Base-by-base conservation (phyloP, 2,888 invertebrate genomes). In the Phengaris alcon region DNA sequence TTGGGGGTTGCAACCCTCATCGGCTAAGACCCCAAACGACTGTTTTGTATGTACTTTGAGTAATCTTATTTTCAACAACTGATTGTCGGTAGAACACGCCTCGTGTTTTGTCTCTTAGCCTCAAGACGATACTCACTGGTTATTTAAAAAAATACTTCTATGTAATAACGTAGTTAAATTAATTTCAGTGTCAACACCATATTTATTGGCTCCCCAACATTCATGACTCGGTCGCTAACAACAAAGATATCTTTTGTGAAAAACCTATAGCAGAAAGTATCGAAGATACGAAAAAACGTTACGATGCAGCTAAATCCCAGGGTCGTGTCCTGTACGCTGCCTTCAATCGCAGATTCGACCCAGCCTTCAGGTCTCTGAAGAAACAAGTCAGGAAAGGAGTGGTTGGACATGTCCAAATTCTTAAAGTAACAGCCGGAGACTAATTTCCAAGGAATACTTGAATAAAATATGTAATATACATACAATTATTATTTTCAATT, bases 281-380 rank as follows among this genome's bases (percentile, higher is more conserved):
- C 3, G 87, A 90, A 46, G 91, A 94, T 9, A 94, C 95, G 0
- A 88, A 87, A 78, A 93, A 89, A 75, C 95, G 95, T 80, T 96
- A 95, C 82, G 93, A 94, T 68, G 86, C 91, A 0, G 95, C 96
- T 0, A 90, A 91, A 75, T 87, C 93, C 73, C 89, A 90, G 48
- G 93, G 94, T 2, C 92, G 90, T 54, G 91, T 94, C 0, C 86
- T 96, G 5, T 94, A 95, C 75, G 94, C 95, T 48, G 95, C 95
- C 5, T 96, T 95, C 86, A 96, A 96, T 84, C 94, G 95, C 77
- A 94, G 96, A 35, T 96, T 95, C 82, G 96, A 96, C 83, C 95
- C 95, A 0, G 91, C 94, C 46, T 95, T 95, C 81, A 84, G 85
- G 51, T 84, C 88, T 1, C 84, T 95, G 0, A 90, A 89, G 77